These are phyloP conservation scores for Idaea biselata DNA, from an alignment of 2,888 invertebrate genomes.

Conservation along the genomic window DNA sequence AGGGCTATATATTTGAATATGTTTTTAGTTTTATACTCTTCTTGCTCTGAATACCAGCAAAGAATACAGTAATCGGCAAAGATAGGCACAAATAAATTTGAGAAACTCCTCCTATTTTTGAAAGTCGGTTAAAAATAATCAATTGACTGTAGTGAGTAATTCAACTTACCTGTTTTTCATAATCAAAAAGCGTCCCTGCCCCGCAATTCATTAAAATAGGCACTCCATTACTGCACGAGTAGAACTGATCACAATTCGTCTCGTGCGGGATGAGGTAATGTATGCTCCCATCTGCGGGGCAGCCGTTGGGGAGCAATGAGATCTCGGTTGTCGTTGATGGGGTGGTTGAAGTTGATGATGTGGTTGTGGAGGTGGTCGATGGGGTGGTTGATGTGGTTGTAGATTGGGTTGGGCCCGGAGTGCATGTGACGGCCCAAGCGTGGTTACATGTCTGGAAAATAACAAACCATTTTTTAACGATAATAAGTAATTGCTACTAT, in stretches of 20 bases:
- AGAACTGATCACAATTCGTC: constrained; percentile 46
- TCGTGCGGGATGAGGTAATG: constrained; percentile 49
- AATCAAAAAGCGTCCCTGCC: constrained; percentile 43
- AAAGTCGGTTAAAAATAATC: too few relatives aligned
- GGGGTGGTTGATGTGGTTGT: not conserved
- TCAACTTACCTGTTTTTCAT: constrained; percentile 37
- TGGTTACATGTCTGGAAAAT: not conserved
- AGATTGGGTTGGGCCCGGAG: not conserved
- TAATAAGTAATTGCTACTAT: too few relatives aligned
- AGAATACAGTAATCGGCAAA: too few relatives aligned
- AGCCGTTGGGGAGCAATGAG: constrained; percentile 42
- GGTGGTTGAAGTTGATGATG: not conserved
- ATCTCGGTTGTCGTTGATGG: not conserved
- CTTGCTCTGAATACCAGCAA: too few relatives aligned
- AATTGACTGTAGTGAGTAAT: not conserved
- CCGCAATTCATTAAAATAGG: constrained; percentile 38
- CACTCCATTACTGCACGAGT: constrained; percentile 44
- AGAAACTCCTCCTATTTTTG: too few relatives aligned
- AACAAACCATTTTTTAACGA: not conserved
- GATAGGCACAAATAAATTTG: too few relatives aligned
- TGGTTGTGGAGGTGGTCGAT: not conserved
- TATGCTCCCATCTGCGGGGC: constrained; percentile 44
- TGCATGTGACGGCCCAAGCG: not conserved
- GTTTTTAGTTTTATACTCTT: too few relatives aligned
- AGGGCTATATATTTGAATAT: too few relatives aligned